Percentiles rank a stretch among this genome's conserved stretches.
Evolutionary conservation across 2,113 vertebrate species (phyloP).

Genomic region (Halichoerus grypus): DNA sequence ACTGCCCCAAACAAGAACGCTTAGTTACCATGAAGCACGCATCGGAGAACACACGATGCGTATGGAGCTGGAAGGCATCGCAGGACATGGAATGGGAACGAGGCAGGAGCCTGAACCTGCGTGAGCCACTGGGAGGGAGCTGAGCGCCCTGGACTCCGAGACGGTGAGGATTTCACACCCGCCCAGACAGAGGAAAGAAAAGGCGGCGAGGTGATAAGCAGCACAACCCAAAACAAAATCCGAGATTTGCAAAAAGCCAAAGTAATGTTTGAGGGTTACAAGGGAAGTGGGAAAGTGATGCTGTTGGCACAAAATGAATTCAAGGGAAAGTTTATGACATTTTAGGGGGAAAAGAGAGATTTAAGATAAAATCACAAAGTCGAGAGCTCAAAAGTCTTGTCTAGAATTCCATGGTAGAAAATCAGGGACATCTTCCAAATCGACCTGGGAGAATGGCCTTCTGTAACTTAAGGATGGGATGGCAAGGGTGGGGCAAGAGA

Average conservation of each 20-base stretch:
- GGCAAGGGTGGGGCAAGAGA: no score
- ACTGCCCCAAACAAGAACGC: not conserved
- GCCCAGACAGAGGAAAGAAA: not conserved
- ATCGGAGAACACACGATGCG: not conserved
- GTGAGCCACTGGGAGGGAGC: accelerated
- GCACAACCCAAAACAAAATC: not conserved
- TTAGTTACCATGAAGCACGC: not conserved
- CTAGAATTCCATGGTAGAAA: not conserved
- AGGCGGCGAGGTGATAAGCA: not conserved
- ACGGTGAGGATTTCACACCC: no score
- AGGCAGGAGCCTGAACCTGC: not conserved
- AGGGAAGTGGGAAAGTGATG: not conserved
- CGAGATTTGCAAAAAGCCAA: not conserved
- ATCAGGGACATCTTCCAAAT: not conserved
- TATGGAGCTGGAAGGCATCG: accelerated
- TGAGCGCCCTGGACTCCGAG: accelerated
- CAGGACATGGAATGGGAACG: accelerated
- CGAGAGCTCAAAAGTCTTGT: not conserved
- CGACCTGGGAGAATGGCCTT: no score
- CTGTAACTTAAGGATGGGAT: not conserved
- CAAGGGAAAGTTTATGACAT: not conserved
- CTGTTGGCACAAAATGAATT: not conserved
- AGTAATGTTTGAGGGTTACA: not conserved
- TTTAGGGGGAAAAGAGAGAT: no score
- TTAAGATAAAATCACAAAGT: not conserved